Percentiles rank a stretch among this genome's conserved stretches.
Evolutionary conservation across 2,113 vertebrate genomes (phyloP).

Genomic region (Saguinus imperator): DNA sequence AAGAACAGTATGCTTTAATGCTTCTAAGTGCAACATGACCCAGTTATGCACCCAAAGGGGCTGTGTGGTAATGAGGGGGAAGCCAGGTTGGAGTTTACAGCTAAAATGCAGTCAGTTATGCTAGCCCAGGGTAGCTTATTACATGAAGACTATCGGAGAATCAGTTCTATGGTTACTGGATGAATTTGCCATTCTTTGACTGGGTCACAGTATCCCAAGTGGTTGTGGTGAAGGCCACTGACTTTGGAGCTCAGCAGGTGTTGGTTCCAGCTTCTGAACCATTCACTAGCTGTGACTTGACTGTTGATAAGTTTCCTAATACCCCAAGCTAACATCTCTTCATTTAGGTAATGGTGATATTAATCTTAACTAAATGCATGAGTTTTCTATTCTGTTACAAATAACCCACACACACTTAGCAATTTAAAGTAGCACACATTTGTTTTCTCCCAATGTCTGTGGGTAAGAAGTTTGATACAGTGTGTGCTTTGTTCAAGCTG

Average conservation of each 20-base stretch:
- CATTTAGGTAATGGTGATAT: not conserved
- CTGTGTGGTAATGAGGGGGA: no score
- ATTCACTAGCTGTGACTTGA: not conserved
- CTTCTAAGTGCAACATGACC: no score
- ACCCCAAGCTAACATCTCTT: not conserved
- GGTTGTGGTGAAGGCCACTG: not conserved
- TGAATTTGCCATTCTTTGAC: no score
- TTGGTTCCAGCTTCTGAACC: not conserved
- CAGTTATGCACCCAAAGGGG: no score
- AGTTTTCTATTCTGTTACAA: not conserved
- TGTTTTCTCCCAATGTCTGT: not conserved
- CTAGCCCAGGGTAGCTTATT: not conserved
- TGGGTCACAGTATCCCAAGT: fast-evolving
- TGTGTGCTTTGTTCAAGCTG: not conserved
- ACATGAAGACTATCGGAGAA: no score
- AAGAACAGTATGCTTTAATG: no score
- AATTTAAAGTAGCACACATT: not conserved
- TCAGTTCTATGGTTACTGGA: not conserved
- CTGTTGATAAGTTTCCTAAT: not conserved
- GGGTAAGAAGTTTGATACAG: not conserved
- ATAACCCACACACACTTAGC: not conserved
- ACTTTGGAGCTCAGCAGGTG: not conserved
- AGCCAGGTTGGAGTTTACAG: no score
- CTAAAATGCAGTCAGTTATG: no score
- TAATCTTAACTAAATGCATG: not conserved